These are phyloP conservation scores for Nasonovia ribisnigri DNA, from an alignment of 2,888 invertebrate genomes.

Conservation along the genomic window DNA sequence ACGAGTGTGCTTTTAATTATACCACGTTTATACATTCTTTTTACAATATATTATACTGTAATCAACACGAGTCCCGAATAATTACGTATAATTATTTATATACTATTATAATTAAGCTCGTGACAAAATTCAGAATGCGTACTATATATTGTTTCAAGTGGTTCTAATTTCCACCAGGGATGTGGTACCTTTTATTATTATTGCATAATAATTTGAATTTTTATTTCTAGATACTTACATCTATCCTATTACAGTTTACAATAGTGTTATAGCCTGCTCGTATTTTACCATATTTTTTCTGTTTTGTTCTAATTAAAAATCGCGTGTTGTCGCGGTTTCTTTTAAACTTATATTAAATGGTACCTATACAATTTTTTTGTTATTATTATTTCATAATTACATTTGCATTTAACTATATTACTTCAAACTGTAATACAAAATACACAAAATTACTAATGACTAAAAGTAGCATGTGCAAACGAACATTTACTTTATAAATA, in stretches of 20 bases:
- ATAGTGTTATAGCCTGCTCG: not conserved
- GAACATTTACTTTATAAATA: not conserved
- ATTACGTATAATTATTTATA: not conserved
- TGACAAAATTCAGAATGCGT: not conserved
- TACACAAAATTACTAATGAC: not conserved
- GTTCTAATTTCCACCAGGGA: not conserved
- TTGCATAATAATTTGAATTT: not conserved
- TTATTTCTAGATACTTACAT: not conserved
- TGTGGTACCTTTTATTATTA: not conserved
- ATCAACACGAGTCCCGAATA: not conserved
- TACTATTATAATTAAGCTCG: not conserved
- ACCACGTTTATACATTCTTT: not conserved
- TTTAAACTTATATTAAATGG: not conserved
- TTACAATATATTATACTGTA: not conserved
- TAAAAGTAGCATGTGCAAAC: not conserved
- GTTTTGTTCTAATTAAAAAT: not conserved
- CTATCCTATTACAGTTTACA: not conserved
- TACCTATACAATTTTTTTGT: too few relatives aligned
- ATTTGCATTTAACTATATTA: not conserved
- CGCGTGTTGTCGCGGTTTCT: not conserved
- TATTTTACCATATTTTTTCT: not conserved
- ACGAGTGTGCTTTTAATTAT: not conserved
- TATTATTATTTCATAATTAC: not conserved
- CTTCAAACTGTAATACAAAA: not conserved
- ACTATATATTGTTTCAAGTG: not conserved